These are phyloP conservation scores for Sphenopsis melanotis DNA, from an alignment of 2,797 vertebrate species.

Conservation along the genomic window DNA sequence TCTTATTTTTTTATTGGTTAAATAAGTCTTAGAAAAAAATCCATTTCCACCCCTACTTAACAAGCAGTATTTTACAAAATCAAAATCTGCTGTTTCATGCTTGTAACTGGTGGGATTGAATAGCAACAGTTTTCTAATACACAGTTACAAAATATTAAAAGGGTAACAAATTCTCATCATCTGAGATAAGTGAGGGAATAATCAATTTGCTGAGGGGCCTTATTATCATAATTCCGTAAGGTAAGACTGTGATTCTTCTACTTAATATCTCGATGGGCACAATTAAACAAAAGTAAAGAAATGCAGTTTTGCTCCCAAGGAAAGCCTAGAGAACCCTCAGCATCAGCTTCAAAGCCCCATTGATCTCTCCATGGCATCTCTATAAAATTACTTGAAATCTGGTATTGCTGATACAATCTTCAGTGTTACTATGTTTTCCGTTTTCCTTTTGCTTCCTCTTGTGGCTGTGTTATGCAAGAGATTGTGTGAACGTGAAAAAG, in stretches of 20 bases:
- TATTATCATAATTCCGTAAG: constrained; percentile 62
- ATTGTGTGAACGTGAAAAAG: not conserved
- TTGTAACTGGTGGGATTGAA: not conserved
- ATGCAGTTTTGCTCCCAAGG: constrained; percentile 13
- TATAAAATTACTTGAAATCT: constrained; percentile 11
- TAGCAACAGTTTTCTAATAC: not conserved
- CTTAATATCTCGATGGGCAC: constrained; percentile 41
- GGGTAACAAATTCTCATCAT: constrained; percentile 37
- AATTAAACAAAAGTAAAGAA: constrained; percentile 63
- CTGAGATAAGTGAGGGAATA: constrained; percentile 57
- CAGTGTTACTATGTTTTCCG: not conserved
- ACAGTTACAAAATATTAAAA: not conserved
- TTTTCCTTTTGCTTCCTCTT: constrained; percentile 14
- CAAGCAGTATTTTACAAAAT: not conserved
- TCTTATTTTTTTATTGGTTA: not conserved
- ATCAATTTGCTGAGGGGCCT: constrained; percentile 47
- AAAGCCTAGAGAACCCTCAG: not conserved
- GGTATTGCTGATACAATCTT: not conserved
- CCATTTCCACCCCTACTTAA: not conserved
- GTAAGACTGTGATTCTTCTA: constrained; percentile 24
- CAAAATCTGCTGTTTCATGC: not conserved
- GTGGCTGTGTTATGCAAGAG: not conserved
- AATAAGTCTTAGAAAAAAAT: not conserved
- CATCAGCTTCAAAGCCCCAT: not conserved
- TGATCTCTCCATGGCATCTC: constrained; percentile 16